Percentiles rank a stretch among this genome's conserved stretches.
phyloP scores from a whole-genome alignment of 2,888 invertebrate genomes.

The Zygothrica quintamaculata region DNA sequence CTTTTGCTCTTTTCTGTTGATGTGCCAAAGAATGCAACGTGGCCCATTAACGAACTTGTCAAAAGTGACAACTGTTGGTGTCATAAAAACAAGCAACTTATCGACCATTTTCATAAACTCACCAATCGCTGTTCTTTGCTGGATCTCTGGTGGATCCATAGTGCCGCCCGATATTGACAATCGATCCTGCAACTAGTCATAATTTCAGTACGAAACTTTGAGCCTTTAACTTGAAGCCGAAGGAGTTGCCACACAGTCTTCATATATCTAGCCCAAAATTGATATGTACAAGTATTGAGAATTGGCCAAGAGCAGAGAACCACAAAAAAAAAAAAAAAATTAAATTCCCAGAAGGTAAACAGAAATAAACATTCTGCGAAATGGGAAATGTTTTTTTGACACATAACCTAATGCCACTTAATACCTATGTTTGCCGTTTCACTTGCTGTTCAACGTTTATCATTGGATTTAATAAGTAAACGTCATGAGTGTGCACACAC shows the following conservation, averaged over 20 bases:
- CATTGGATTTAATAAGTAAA: constrained; percentile 43
- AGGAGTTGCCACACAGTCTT: constrained; percentile 29
- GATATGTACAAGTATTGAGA: constrained; percentile 4
- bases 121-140: constrained; percentile 42
- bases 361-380: constrained; percentile 44
- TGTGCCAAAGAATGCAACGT: constrained; percentile 38
- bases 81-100: constrained; percentile 79
- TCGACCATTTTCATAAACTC: constrained; percentile 62
- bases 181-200: constrained; percentile 17
- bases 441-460: constrained; percentile 57
- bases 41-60: constrained; percentile 80
- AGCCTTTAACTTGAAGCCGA: constrained; percentile 41
- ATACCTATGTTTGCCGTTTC: constrained; percentile 49
- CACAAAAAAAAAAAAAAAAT: constrained; percentile 7
- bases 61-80: constrained; percentile 79
- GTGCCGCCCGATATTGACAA: background rate
- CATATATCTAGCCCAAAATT: constrained; percentile 29
- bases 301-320: too few relatives aligned
- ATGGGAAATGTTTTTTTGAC: constrained; percentile 72
- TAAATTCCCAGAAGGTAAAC: constrained; percentile 45
- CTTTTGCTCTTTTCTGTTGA: too few relatives aligned
- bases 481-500: constrained; percentile 26
- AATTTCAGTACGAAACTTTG: background rate
- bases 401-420: constrained; percentile 66
- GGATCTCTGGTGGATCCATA: constrained; percentile 45